These are phyloP conservation scores for Tiliqua scincoides DNA, from an alignment of 2,113 vertebrate genomes.

Conservation along the genomic window DNA sequence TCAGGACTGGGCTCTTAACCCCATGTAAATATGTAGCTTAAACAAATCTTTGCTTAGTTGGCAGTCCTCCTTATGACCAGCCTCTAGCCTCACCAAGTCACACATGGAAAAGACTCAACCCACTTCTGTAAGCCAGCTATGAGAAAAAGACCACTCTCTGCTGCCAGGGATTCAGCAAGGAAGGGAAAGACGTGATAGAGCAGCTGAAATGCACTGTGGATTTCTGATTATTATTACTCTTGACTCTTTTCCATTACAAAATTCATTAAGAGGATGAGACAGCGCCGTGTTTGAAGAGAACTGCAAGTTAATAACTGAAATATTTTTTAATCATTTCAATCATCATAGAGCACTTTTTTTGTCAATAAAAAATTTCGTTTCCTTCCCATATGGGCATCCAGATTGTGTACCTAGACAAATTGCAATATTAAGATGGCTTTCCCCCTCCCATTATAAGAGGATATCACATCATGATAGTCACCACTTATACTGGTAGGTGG, in stretches of 20 bases:
- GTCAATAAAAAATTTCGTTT: conserved; percentile 21
- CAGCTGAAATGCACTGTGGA: background rate
- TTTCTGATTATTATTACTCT: background rate
- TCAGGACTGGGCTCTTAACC: too few species aligned
- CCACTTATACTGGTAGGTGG: background rate
- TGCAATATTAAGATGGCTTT: background rate
- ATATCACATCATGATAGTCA: background rate
- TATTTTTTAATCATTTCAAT: background rate
- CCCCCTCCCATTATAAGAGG: background rate
- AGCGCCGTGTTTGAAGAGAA: background rate
- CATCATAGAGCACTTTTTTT: background rate
- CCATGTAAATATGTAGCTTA: background rate
- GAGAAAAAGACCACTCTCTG: background rate
- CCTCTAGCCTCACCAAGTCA: too few species aligned
- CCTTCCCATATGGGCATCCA: background rate
- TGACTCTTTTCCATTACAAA: conserved; percentile 3
- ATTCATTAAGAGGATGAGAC: conserved; percentile 1
- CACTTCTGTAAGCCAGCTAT: background rate
- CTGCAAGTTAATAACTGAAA: background rate
- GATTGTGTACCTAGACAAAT: background rate
- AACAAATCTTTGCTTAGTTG: background rate
- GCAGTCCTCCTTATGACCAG: background rate
- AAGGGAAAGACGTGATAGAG: background rate
- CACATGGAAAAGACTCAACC: background rate
- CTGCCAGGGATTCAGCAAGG: background rate